Base-by-base conservation (phyloP, 2,888 invertebrate genomes). In the Elegia similella region DNA sequence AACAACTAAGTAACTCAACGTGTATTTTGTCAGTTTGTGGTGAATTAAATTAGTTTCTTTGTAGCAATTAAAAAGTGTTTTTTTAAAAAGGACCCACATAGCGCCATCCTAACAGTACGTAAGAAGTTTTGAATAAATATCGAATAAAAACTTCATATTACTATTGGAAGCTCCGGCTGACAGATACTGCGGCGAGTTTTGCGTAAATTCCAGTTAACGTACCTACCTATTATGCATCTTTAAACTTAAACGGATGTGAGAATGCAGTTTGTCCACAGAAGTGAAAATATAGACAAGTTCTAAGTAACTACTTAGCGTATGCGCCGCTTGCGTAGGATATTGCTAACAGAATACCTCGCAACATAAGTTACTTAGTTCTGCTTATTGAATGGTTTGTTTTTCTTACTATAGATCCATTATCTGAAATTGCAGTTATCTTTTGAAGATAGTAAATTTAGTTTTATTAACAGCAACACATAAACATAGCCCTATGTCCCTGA, bases 211-310 rank as follows among this genome's bases (percentile, higher is more conserved):
- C 53, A 60, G 59, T 59, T 64, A 67, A 67, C 50, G 60, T 67
- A 61, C 62, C 61, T 59, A 62, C 62, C 67, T 64, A 67, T 67
- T 69, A 72, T 58, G 58, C 68, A 63, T 61, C 58, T 64, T 64
- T 65, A 64, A 69, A 66, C 57, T 64, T 65, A 64, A 69, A 66
- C 57, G 59, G 63, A 65, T 67, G 60, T 68, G 63, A 60, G 70
- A 74, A 75, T 72, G 65, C 61, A 62, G 66, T 62, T 66, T 62
- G 56, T 62, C 60, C 62, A 66, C 61, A 58, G 57, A 65, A 63
- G 66, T 68, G 67, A 68, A 72, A 74, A 76, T 79, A 73, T 68
- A 64, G 42, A 55, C 54, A 55, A 34, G 44, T 44, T 46, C 17
- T 44, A 55, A 55, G 54, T 55, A 55, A 44, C 30, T 55, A 55